Percentiles rank a stretch among this genome's conserved stretches.
phyloP scores from a whole-genome alignment of 2,888 invertebrate species.

The Marasmarcha lunaedactyla region DNA sequence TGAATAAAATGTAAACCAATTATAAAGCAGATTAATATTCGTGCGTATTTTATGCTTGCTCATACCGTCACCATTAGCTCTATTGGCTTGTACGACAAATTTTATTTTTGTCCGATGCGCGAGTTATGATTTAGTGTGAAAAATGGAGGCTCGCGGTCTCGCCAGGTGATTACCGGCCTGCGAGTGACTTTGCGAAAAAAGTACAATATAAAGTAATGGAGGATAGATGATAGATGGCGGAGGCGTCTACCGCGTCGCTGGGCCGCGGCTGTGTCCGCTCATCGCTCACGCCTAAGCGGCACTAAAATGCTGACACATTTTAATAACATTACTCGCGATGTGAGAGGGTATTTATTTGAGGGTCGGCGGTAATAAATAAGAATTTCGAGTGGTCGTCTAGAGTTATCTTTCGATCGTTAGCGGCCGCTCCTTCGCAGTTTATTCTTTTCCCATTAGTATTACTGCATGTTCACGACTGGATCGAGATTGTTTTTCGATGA shows the following conservation, averaged over 20 bases:
- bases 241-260: conserved; percentile 27
- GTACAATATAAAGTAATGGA: conserved; percentile 70
- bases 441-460: conserved; percentile 45
- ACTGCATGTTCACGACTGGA: conserved; percentile 11
- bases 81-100: conserved; percentile 67
- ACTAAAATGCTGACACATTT: conserved; percentile 68
- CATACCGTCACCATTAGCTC: conserved; percentile 59
- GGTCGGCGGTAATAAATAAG: conserved; percentile 59
- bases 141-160: conserved; percentile 62
- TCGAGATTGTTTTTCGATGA: conserved; percentile 12
- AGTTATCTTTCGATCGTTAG: conserved; percentile 53
- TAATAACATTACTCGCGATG: conserved; percentile 56
- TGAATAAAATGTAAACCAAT: conserved; percentile 14
- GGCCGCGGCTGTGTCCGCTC: conserved; percentile 25
- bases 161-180: conserved; percentile 70
- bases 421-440: conserved; percentile 44
- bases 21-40: conserved; percentile 34
- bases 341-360: conserved; percentile 64
- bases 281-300: conserved; percentile 18
- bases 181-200: conserved; percentile 68
- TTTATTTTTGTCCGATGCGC: conserved; percentile 66
- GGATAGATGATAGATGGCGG: conserved; percentile 69
- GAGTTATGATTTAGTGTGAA: conserved; percentile 68
- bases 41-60: conserved; percentile 37
- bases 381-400: conserved; percentile 52